These are phyloP conservation scores for Nineta flava DNA, from an alignment of 2,888 invertebrate species.

Conservation along the genomic window DNA sequence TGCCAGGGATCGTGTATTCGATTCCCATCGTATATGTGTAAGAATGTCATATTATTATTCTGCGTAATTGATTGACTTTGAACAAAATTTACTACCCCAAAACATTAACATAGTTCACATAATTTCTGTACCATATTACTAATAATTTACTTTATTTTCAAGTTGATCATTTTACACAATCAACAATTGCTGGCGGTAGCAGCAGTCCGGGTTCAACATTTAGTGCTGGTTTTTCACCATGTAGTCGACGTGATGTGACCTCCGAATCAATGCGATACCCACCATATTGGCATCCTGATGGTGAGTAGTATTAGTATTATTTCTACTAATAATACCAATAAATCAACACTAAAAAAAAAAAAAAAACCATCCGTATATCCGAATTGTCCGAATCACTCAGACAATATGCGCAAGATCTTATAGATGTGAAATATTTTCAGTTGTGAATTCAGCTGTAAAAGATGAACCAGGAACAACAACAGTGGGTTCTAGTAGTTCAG, in stretches of 20 bases:
- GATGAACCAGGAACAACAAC: conserved; percentile 23
- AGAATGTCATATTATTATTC: too few species aligned
- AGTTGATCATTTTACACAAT: conserved; percentile 7
- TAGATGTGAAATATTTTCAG: conserved; percentile 12
- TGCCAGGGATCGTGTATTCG: too few species aligned
- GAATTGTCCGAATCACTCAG: background rate
- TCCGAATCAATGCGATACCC: conserved; percentile 18
- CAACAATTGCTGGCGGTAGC: conserved; percentile 10
- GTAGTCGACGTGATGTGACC: conserved; percentile 13
- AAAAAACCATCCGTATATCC: background rate
- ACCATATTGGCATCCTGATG: conserved; percentile 27
- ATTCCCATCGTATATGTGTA: too few species aligned
- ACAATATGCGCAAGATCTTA: too few species aligned
- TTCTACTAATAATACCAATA: background rate
- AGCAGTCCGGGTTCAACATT: conserved; percentile 12
- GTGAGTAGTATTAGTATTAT: conserved; percentile 16
- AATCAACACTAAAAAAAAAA: background rate
- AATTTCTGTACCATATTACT: background rate
- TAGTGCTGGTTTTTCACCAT: conserved; percentile 13
- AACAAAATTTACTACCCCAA: too few species aligned
- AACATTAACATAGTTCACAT: too few species aligned
- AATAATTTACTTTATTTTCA: background rate
- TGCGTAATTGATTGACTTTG: too few species aligned
- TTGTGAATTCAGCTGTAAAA: conserved; percentile 20
- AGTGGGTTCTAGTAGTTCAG: conserved; percentile 17